Base-by-base conservation (phyloP, 2,888 invertebrate species). In the Lasiommata megera region DNA sequence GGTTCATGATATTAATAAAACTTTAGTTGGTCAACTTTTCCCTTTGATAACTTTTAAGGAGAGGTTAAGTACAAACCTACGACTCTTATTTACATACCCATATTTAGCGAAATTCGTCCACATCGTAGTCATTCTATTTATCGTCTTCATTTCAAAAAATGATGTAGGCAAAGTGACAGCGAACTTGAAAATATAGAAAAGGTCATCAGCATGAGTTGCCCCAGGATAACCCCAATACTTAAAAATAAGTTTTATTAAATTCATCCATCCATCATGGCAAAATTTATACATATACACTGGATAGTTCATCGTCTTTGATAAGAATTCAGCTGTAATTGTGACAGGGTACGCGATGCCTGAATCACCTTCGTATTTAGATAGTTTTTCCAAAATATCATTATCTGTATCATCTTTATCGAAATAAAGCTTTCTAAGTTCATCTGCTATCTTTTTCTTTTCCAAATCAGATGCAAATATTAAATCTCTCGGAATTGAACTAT, bases 71-170 rank as follows among this genome's bases (percentile, higher is more conserved):
- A 5, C 2, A 23, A 23, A 23, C 5, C 3, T 23, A 23, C 2
- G 5, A 5, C 5, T 11, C 34, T 9, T 11, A 3, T 11, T 9
- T 23, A 9, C 16, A 66, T 62, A 89, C 90, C 83, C 77, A 56
- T 73, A 79, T 74, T 83, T 88, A 0, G 85, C 89, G 46, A 90
- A 90, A 61, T 88, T 88, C 0, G 87, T 84, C 89, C 89, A 90
- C 67, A 88, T 64, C 0, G 70, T 76, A 2, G 82, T 80, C 44
- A 90, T 70, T 54, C 71, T 78, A 46, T 81, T 62, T n/a, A 81
- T 75, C 17, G 81, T 75, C 0, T 70, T 66, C 9, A 47, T 68
- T 60, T 88, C 88, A 1, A 76, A 51, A 34, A 74, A 70, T 5
- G 72, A 68, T 14, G 73, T 67, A 1, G 77, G 64, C 1, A 79